Evolutionary conservation across 2,888 invertebrate species (phyloP).

Genomic region (Papilio protenor): DNA sequence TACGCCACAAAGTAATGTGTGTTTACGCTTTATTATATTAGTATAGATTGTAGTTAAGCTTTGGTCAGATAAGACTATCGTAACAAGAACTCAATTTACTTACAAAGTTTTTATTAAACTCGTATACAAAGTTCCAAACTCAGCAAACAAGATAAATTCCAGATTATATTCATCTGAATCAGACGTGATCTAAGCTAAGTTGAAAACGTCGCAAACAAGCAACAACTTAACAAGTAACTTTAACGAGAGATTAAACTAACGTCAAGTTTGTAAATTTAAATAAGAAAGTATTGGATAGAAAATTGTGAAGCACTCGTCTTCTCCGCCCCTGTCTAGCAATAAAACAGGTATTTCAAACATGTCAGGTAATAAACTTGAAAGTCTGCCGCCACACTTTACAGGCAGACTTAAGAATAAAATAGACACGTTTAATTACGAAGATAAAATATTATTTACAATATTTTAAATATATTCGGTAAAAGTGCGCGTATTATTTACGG

Average conservation of each 20-base stretch:
- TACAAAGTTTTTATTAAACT: neutral
- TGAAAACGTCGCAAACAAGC: conserved; percentile 18
- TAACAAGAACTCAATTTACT: neutral
- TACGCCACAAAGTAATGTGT: no score
- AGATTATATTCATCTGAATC: conserved; percentile 1
- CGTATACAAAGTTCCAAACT: neutral
- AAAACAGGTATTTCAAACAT: conserved; percentile 81
- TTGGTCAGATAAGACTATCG: neutral
- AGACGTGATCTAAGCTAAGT: conserved; percentile 14
- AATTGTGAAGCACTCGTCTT: conserved; percentile 54
- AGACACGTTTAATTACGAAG: conserved; percentile 51
- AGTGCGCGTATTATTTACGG: no score
- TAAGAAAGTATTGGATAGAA: conserved; percentile 50
- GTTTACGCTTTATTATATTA: no score
- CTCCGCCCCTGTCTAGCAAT: conserved; percentile 60
- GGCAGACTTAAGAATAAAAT: conserved; percentile 54
- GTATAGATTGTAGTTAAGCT: neutral
- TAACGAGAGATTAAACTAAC: conserved; percentile 23
- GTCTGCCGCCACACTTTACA: conserved; percentile 68
- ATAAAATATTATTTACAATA: neutral
- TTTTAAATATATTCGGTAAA: neutral
- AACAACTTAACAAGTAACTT: conserved; percentile 25
- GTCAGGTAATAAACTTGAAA: conserved; percentile 81
- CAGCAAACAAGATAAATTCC: conserved; percentile 17
- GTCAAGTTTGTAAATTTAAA: conserved; percentile 34